Conservation (phyloP, 2,888 invertebrate species). For the Clivina fossor region DNA sequence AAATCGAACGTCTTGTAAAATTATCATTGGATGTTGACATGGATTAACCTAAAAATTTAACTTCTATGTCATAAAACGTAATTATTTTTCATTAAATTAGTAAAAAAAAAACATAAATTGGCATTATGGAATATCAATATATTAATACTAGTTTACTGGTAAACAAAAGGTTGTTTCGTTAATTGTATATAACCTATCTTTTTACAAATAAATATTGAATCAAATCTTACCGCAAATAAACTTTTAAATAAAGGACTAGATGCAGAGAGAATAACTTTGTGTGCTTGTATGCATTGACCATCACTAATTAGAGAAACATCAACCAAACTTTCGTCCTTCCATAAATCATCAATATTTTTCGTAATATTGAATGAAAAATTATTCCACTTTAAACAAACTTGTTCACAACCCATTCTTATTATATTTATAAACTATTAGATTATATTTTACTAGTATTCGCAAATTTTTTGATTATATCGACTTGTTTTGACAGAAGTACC, state of each 20-base stretch:
- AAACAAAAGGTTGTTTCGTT: not conserved
- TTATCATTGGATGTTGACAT: conserved; percentile 73
- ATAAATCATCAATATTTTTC: conserved; percentile 32
- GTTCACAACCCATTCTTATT: conserved; percentile 23
- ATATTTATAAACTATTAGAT: conserved; percentile 1
- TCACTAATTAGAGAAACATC: conserved; percentile 28
- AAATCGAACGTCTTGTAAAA: conserved; percentile 70
- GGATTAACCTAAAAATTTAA: conserved; percentile 56
- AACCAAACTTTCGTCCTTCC: conserved; percentile 32
- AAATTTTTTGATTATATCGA: conserved; percentile 22
- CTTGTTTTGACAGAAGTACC: conserved; percentile 26
- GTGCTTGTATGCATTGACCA: conserved; percentile 31
- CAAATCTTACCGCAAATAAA: conserved; percentile 25
- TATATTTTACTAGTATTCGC: not conserved
- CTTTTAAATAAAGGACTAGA: conserved; percentile 29
- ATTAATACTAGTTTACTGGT: not conserved
- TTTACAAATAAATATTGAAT: not conserved
- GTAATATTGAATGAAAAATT: conserved; percentile 31
- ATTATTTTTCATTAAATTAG: no score
- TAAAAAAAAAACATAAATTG: no score
- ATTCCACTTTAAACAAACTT: conserved; percentile 31
- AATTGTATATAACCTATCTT: not conserved
- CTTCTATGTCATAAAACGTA: no score
- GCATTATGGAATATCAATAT: no score
- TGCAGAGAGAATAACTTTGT: conserved; percentile 30